These are phyloP conservation scores for Budorcas taxicolor DNA, from an alignment of 2,113 vertebrate genomes.

Conservation along the genomic window DNA sequence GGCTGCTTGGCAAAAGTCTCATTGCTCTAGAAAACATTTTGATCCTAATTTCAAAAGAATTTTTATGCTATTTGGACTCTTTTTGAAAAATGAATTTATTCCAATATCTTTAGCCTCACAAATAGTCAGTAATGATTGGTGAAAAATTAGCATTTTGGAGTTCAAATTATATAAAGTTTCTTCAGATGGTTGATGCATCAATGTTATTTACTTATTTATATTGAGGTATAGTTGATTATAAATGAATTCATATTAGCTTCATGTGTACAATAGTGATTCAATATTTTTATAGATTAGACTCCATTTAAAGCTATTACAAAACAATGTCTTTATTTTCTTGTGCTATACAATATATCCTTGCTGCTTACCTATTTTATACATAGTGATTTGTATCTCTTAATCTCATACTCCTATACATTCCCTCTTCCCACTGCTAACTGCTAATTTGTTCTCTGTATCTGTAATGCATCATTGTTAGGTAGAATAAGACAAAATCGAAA, in stretches of 20 bases:
- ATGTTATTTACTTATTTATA: background rate
- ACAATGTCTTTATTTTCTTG: background rate
- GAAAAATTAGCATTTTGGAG: background rate
- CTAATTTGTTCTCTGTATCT: background rate
- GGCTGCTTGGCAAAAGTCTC: background rate
- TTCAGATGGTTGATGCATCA: background rate
- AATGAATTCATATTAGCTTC: background rate
- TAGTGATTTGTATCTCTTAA: background rate
- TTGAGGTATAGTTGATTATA: background rate
- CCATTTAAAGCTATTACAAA: background rate
- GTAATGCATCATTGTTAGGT: background rate
- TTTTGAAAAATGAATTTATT: constrained; percentile 1
- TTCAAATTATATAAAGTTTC: background rate
- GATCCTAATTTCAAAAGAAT: background rate
- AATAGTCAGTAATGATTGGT: background rate
- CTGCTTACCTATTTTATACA: background rate
- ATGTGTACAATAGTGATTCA: background rate
- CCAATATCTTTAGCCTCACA: background rate
- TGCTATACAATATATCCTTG: background rate
- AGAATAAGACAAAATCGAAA: background rate
- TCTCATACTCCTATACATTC: background rate
- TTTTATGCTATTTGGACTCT: background rate
- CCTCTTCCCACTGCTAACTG: background rate
- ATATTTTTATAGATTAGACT: background rate
- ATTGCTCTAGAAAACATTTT: background rate